Evolutionary conservation across 2,888 invertebrate species (phyloP), one percentile per base, ranked within the genome.

Genomic region (Tipula vernalis): DNA sequence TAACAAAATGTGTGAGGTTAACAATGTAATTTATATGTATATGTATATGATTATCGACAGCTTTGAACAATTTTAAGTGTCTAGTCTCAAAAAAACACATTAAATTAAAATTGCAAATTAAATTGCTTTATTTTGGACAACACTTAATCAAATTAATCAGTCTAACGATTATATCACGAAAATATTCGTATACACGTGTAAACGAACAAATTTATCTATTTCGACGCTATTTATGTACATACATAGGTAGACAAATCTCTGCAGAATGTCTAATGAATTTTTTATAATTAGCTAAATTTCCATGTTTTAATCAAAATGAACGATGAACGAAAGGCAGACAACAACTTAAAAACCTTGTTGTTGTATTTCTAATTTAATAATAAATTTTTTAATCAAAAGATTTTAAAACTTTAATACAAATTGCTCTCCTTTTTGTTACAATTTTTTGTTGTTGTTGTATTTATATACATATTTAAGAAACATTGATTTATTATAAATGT

Each of bases 361-460:
- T 71, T 71, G 71, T 71, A 28, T 71, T 71, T 71, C 10, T 28
- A 71, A 3, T 71, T 71, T 18, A 71, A 71, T 71, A 71, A 71
- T 71, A 71, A 71, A 71, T 71, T 71, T 71, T 71, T 71, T 71
- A 71, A 71, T 71, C 71, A 71, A 71, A 71, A 71, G 71, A 71
- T 28, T 71, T 71, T 71, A 71, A 71, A 71, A 71, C 3, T 71
- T 71, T 71, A 28, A 71, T 71, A 28, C 28, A 71, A 71, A 71
- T 71, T 18, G 28, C 71, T 71, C 28, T 28, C 28, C 28, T 71
- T 71, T 71, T 18, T 71, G 71, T 71, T 15, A 57, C 15, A 57
- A 51, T 4, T n/a, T 15, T 15, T 15, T 12, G n/a, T n/a, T n/a
- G n/a, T 28, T 71, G 12, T 71, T 71, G 18, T 57, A 57, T 28